phyloP scores from a whole-genome alignment of 1,140 invertebrate species.

The Diorhabda elongata region DNA sequence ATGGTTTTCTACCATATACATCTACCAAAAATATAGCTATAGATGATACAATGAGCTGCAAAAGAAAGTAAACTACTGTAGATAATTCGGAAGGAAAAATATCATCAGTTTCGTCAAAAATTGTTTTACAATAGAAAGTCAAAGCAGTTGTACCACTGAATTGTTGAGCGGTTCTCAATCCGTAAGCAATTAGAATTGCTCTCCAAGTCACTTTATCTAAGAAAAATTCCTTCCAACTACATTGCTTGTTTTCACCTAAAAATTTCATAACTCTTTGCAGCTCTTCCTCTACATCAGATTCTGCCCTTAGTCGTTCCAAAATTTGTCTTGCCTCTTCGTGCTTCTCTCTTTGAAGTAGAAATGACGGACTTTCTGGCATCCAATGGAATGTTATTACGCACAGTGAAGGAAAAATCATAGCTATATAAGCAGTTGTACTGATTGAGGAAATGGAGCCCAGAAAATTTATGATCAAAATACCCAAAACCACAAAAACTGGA shows the following conservation, averaged over 20 bases:
- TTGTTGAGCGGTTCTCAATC: constrained; percentile 69
- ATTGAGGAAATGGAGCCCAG: constrained; percentile 60
- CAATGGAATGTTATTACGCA: constrained; percentile 54
- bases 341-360: constrained; percentile 29
- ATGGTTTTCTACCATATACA: constrained; percentile 62
- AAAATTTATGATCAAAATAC: constrained; percentile 63
- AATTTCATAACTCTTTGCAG: constrained; percentile 43
- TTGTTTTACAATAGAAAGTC: constrained; percentile 68
- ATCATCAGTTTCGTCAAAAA: constrained; percentile 59
- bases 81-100: constrained; percentile 28
- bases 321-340: constrained; percentile 25
- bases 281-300: constrained; percentile 68
- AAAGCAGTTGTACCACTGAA: constrained; percentile 70
- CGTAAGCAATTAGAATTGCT: constrained; percentile 59
- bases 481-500: constrained; percentile 48
- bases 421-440: constrained; percentile 54
- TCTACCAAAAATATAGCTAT: constrained; percentile 65
- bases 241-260: constrained; percentile 37
- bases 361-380: constrained; percentile 51
- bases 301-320: constrained; percentile 43
- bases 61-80: constrained; percentile 58
- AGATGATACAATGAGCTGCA: constrained; percentile 62
- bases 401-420: constrained; percentile 54
- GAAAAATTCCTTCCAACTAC: constrained; percentile 53
- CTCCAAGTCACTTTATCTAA: constrained; percentile 54